Evolutionary conservation across 2,888 invertebrate species (phyloP).

Genomic region (Leptura quadrifasciata): DNA sequence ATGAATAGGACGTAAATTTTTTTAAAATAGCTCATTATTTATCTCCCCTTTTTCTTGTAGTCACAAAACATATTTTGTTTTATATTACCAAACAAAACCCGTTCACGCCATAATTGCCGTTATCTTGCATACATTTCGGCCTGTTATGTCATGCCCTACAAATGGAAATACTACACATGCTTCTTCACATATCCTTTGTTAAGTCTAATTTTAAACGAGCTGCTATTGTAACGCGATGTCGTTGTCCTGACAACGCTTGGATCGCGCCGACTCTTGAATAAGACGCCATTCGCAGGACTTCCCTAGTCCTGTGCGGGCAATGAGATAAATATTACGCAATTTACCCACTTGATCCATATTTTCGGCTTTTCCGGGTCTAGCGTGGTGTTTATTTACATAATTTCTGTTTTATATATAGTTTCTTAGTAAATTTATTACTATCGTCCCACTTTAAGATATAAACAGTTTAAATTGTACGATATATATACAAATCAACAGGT

Average conservation of each 20-base stretch:
- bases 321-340: conserved; percentile 42
- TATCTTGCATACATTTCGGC: background rate
- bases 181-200: conserved; percentile 4
- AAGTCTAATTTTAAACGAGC: background rate
- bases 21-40: no score
- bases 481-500: conserved; percentile 21
- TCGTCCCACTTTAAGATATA: background rate
- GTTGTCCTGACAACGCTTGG: conserved; percentile 45
- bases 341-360: background rate
- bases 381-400: background rate
- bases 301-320: conserved; percentile 50
- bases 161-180: background rate
- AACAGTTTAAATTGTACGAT: background rate
- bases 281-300: conserved; percentile 43
- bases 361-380: background rate
- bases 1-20: no score
- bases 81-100: no score
- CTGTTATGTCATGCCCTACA: background rate
- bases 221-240: conserved; percentile 15
- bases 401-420: background rate
- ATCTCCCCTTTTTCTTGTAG: no score
- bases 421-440: background rate
- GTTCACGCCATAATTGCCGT: background rate
- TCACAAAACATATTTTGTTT: no score
- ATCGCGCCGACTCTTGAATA: conserved; percentile 43